Evolutionary conservation across 2,797 vertebrate species (phyloP), one percentile per base, ranked within the genome.

Genomic region (Phaenicophaeus curvirostris): DNA sequence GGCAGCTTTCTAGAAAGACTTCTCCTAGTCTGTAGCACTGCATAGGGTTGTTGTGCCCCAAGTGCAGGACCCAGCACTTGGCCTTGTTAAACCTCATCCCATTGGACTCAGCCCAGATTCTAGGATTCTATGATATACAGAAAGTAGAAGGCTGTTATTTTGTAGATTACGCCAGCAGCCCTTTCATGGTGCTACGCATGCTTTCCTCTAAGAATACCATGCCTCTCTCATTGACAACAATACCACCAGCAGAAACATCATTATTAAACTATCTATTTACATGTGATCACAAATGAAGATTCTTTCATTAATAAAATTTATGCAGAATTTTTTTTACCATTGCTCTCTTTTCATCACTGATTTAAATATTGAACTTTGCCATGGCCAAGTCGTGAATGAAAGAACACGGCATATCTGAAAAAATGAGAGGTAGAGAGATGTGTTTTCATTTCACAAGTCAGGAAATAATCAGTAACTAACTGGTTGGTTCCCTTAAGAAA

Each of bases 161-260:
- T 7, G 46, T 10, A 48, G 21, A 13, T 66, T 31, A 78, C 28
- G 41, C 10, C 37, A 66, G 6, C 37, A 69, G 37, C 30, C 15
- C 41, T 69, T n/a, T 7, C 8, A 17, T 3, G 9, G 31, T 31
- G 30, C 41, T 0, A 2, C 69, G 33, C 0, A 0, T 18, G 21
- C n/a, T 78, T n/a, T 54, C 25, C 31, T 58, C 37, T 25, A 58
- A 25, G 39, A 50, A 31, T 46, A 15, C 21, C 16, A 5, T 20
- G 27, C 33, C 0, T 1, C 13, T 63, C 11, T 59, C 44, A 15
- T 5, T 66, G 59, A 62, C 42, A 55, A 20, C n/a, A 48, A 19
- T 21, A 17, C 71, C 62, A 50, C 30, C 19, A 30, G 35, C 59
- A 83, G 42, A 82, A 78, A 58, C n/a, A 41, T 83, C 65, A 75